phyloP scores from a whole-genome alignment of 1,140 invertebrate species.

The Battus philenor region DNA sequence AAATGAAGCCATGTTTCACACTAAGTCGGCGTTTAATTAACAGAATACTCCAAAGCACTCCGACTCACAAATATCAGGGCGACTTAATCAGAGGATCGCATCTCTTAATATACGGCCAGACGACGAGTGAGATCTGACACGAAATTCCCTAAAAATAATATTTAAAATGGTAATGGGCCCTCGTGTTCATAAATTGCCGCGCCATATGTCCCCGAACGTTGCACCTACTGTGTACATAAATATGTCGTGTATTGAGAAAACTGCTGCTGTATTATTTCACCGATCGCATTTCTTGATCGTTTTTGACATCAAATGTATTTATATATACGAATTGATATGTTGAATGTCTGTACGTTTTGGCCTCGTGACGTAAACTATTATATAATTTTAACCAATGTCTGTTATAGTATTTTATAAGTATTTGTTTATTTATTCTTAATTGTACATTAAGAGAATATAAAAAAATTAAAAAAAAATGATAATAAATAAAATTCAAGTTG shows the following conservation, averaged over 20 bases:
- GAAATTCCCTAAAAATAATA: slow-evolving; percentile 76
- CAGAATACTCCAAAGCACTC: slow-evolving; percentile 44
- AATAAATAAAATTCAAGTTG: too few species aligned
- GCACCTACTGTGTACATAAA: slow-evolving; percentile 73
- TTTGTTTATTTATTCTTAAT: too few species aligned
- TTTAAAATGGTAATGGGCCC: slow-evolving; percentile 75
- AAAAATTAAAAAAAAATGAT: too few species aligned
- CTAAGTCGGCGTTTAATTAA: slow-evolving; percentile 52
- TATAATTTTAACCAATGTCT: too few species aligned
- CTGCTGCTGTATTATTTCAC: slow-evolving; percentile 40
- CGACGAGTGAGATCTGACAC: slow-evolving; percentile 74
- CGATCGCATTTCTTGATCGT: slow-evolving; percentile 40
- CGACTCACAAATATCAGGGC: slow-evolving; percentile 51
- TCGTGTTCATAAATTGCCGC: slow-evolving; percentile 71
- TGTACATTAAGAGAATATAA: too few species aligned
- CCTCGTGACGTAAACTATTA: too few species aligned
- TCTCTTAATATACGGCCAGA: slow-evolving; percentile 68
- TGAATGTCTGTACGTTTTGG: too few species aligned
- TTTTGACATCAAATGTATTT: slow-evolving; percentile 9
- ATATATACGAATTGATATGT: too few species aligned
- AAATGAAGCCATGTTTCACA: slow-evolving; percentile 23
- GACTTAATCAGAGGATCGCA: slow-evolving; percentile 72
- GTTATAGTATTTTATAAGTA: too few species aligned
- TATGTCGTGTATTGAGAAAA: slow-evolving; percentile 70
- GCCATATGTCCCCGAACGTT: slow-evolving; percentile 68